Evolutionary conservation across 2,888 invertebrate species (phyloP), one percentile per base, ranked within the genome.

Genomic region (Netelia melanura): DNA sequence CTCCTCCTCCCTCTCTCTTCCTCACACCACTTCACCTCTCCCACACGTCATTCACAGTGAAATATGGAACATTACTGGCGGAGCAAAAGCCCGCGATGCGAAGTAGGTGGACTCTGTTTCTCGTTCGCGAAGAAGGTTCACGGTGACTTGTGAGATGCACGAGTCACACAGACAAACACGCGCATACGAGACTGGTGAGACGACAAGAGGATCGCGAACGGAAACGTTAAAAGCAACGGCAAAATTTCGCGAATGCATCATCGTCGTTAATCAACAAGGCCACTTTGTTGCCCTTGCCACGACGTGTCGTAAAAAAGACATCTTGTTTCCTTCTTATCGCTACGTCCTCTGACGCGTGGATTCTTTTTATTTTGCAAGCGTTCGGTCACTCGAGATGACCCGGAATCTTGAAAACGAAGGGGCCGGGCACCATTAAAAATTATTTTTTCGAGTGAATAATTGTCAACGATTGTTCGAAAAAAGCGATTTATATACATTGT

Each of bases 1-100:
- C 68, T 76, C 82, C 78, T 21, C 70, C 67, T 43, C 62, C 54
- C 43, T 56, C 71, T 65, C 21, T 54, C 30, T 23, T 9, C n/a
- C 65, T 43, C 44, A 25, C n/a, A 14, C 38, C 64, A 62, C 38
- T 43, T 5, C 62, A 9, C 14, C 38, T 17, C 38, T 30, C 54
- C 48, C 72, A 67, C 79, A 64, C 75, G 84, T 86, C 86, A 87
- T 86, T 87, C 86, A 82, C 84, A 79, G 85, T 87, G 84, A 86
- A 87, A 87, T 87, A 87, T 87, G 85, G 87, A 86, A 87, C 86
- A 83, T 84, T 81, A 74, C 65, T 71, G 43, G 78, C 61, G 62
- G 61, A 62, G 79, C 74, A 67, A 82, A 86, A 38, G 17, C 74
- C 83, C 62, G 64, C 23, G 77, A 67, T 58, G 64, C 85, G 61